A percentile compares a stretch with the other conserved stretches of the same genome.
Conservation (phyloP, 2,888 invertebrate genomes). For the Coleophora flavipennella region DNA sequence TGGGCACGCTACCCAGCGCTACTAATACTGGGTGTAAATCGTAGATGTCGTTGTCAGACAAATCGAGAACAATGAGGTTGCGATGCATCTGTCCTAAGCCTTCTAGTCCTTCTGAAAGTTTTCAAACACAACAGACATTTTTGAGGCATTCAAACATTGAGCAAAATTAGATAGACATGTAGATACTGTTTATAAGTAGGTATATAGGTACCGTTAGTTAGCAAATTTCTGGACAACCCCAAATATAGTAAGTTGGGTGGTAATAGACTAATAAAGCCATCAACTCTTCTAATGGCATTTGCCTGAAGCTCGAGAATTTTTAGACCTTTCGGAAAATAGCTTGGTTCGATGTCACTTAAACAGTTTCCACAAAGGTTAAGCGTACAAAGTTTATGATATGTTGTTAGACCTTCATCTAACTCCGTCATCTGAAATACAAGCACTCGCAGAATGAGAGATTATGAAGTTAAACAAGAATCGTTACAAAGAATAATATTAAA, state of each 20-base stretch:
- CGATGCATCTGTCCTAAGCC: slow-evolving; percentile 31
- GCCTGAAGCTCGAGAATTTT: slow-evolving; percentile 61
- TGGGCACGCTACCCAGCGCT: slow-evolving; percentile 37
- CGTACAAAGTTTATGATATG: slow-evolving; percentile 48
- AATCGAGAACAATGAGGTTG: slow-evolving; percentile 52
- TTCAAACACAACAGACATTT: too few relatives aligned
- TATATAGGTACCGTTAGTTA: slow-evolving; percentile 33
- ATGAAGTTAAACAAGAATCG: too few relatives aligned
- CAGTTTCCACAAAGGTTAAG: slow-evolving; percentile 61
- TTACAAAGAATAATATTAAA: slow-evolving; percentile 1
- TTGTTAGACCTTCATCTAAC: slow-evolving; percentile 43
- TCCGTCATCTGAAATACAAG: slow-evolving; percentile 53
- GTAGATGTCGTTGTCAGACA: slow-evolving; percentile 74
- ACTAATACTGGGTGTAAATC: slow-evolving; percentile 50
- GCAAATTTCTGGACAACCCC: slow-evolving; percentile 64
- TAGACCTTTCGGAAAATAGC: slow-evolving; percentile 46
- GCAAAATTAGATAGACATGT: too few relatives aligned
- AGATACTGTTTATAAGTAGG: too few relatives aligned
- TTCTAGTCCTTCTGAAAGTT: slow-evolving; percentile 28
- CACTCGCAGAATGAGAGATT: too few relatives aligned
- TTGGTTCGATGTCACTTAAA: slow-evolving; percentile 36
- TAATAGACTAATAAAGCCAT: slow-evolving; percentile 33
- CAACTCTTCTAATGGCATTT: slow-evolving; percentile 51
- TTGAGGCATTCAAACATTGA: too few relatives aligned
- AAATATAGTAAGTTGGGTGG: slow-evolving; percentile 58